These are phyloP conservation scores for Metellina segmentata DNA, from an alignment of 2,888 invertebrate species.

Conservation along the genomic window DNA sequence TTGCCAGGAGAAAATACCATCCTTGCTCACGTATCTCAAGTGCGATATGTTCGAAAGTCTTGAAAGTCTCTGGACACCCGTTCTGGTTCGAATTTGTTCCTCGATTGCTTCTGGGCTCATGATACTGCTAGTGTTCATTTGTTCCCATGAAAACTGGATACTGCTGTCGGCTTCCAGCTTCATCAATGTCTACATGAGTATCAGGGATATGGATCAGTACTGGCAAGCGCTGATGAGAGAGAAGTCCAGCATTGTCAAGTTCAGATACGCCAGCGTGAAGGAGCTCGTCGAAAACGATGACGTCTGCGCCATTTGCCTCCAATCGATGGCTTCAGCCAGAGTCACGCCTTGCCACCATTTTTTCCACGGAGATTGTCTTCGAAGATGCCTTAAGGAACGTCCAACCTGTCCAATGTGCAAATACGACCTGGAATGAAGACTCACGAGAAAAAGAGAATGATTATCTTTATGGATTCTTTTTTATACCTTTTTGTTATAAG, in stretches of 20 bases:
- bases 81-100: conserved; percentile 82
- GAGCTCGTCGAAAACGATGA: conserved; percentile 88
- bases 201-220: conserved; percentile 74
- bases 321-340: conserved; percentile 86
- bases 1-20: conserved; percentile 86
- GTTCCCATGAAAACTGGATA: conserved; percentile 74
- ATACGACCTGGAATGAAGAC: conserved; percentile 61
- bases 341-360: conserved; percentile 90
- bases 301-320: conserved; percentile 89
- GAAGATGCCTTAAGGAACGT: conserved; percentile 87
- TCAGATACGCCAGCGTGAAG: conserved; percentile 83
- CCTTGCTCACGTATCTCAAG: conserved; percentile 84
- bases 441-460: neutral
- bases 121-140: conserved; percentile 77
- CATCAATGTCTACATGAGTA: conserved; percentile 75
- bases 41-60: conserved; percentile 87
- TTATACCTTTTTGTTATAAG: neutral
- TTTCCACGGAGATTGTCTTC: conserved; percentile 89
- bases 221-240: conserved; percentile 84
- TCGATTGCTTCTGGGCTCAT: conserved; percentile 76
- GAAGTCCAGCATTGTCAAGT: conserved; percentile 83
- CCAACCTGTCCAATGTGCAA: conserved; percentile 87
- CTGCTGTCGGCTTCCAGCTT: conserved; percentile 74
- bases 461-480: conserved; percentile 8
- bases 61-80: conserved; percentile 87